phyloP scores from a whole-genome alignment of 2,888 invertebrate species.

The Omphaloscelis lunosa region DNA sequence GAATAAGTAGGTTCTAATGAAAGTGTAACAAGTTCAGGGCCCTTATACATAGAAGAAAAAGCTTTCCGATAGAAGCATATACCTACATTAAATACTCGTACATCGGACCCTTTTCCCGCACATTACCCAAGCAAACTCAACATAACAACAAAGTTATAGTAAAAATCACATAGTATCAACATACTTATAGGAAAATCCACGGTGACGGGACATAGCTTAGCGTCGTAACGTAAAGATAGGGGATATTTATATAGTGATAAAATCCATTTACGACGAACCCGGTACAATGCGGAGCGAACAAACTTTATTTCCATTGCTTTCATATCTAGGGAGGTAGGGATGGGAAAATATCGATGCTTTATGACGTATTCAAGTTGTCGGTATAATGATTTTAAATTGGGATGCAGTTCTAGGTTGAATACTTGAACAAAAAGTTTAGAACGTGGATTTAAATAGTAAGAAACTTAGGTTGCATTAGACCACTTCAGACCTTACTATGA shows the following conservation, averaged over 20 bases:
- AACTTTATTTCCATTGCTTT: conserved; percentile 90
- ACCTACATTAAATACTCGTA: conserved; percentile 46
- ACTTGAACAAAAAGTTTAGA: not conserved
- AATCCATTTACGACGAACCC: conserved; percentile 87
- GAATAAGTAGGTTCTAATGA: not conserved
- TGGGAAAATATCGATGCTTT: conserved; percentile 55
- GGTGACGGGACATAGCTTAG: conserved; percentile 69
- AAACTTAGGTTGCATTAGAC: not conserved
- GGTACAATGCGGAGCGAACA: conserved; percentile 86
- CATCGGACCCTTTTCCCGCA: conserved; percentile 46
- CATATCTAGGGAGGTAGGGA: conserved; percentile 82
- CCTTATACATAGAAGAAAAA: not conserved
- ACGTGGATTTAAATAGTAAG: not conserved
- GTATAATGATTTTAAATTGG: conserved; percentile 19
- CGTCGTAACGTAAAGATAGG: conserved; percentile 78
- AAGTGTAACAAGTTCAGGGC: not conserved
- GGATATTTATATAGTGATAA: conserved; percentile 89
- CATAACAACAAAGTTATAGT: conserved; percentile 61
- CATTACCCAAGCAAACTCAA: conserved; percentile 53
- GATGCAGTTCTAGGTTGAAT: not conserved
- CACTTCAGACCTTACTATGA: no score
- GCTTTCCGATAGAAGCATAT: not conserved
- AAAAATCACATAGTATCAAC: conserved; percentile 65
- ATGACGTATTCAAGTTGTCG: not conserved
- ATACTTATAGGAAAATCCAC: conserved; percentile 64